Evolutionary conservation across 2,113 vertebrate genomes (phyloP).

Genomic region (Pluvialis apricaria): DNA sequence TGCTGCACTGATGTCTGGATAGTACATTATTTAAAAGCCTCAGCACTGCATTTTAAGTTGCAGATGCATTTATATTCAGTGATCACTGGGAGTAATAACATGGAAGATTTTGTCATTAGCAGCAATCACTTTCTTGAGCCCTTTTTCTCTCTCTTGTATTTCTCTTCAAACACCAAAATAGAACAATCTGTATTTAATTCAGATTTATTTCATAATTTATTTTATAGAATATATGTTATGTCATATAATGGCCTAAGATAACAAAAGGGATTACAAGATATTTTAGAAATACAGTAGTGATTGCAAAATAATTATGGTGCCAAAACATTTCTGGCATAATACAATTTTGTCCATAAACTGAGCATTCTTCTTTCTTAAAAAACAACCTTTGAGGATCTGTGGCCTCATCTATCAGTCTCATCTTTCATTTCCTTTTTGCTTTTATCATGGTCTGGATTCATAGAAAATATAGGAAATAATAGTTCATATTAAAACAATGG

Average conservation of each 20-base stretch:
- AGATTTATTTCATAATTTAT: neutral
- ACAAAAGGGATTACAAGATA: neutral
- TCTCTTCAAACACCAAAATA: neutral
- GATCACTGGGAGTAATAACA: neutral
- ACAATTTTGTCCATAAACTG: neutral
- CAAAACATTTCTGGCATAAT: neutral
- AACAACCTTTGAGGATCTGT: neutral
- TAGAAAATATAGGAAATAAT: neutral
- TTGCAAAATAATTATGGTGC: conserved; percentile 19
- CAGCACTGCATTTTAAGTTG: neutral
- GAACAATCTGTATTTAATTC: neutral
- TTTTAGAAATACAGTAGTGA: neutral
- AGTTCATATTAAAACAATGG: conserved; percentile 18
- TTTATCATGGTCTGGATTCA: neutral
- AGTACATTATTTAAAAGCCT: neutral
- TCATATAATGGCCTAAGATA: neutral
- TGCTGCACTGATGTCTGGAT: neutral
- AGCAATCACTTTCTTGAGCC: neutral
- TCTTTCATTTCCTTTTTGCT: conserved; percentile 67
- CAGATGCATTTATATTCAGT: neutral
- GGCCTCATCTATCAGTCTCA: conserved; percentile 11
- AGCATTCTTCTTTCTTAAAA: neutral
- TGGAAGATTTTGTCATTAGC: neutral
- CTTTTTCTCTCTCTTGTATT: neutral
- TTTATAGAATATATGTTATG: neutral